Base-by-base conservation (phyloP, 2,888 invertebrate species). In the Chrysolina haemoptera region DNA sequence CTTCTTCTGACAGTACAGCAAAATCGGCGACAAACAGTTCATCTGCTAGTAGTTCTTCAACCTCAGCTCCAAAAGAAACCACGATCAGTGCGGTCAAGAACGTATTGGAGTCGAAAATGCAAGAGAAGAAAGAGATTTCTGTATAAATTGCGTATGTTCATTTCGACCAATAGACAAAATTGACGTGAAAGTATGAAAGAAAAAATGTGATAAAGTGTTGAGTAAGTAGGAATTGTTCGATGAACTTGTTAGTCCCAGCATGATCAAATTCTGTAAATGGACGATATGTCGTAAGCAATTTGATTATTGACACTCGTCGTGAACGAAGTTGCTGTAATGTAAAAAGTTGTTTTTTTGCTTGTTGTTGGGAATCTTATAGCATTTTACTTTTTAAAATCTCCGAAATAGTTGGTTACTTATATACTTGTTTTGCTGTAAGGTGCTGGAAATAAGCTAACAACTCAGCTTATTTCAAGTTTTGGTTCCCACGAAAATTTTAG, bases 61-160 rank as follows among this genome's bases (percentile, higher is more conserved):
- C 64, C 40, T 20, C 74, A 0, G 50, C 62, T 18, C n/a, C 76
- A 12, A 77, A 76, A 70, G 76, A 76, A 16, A 70, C 76, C 0
- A 62, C 70, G 2, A 68, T 71, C 14, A 78, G 77, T 35, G 70
- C 74, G 0, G 73, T 74, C 0, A 78, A 76, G 22, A 71, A 73
- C 3, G 65, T 75, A 14, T 16, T 78, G 43, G 82, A 83, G 22
- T 76, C 75, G 12, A 80, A 80, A 62, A 20, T 79, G 18, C 73
- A 77, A 53, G 83, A 83, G 66, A 82, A 81, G 62, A 81, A 82
- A 71, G 84, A 84, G 62, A 83, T 84, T 67, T 82, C 83, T 0
- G 84, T 83, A 22, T 84, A 76, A 72, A 46, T 27, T 16, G 27
- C 12, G 11, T 9, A 62, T 43, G 16, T 64, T 43, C 6, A 6